These are phyloP conservation scores for Gisinianus flammeolus DNA, from an alignment of 2,888 invertebrate genomes.

Conservation along the genomic window DNA sequence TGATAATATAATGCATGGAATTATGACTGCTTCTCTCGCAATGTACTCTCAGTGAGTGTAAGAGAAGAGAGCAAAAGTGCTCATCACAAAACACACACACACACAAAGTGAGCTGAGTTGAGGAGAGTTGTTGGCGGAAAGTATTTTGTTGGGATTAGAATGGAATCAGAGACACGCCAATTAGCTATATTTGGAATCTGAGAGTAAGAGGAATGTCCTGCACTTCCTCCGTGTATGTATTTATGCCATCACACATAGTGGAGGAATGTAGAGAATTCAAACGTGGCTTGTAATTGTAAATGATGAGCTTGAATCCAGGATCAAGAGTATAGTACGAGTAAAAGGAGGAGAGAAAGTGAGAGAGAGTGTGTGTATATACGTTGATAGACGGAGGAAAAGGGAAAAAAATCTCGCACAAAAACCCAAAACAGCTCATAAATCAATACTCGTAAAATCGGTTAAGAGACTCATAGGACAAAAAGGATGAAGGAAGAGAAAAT, in stretches of 20 bases:
- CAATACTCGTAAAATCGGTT: conserved; percentile 12
- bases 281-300: not conserved
- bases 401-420: conserved; percentile 2
- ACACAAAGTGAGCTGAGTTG: too few species aligned
- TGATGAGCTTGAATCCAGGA: conserved; percentile 14
- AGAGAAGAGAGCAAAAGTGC: too few species aligned
- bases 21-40: too few species aligned
- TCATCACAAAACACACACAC: too few species aligned
- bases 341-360: not conserved
- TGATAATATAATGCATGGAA: too few species aligned
- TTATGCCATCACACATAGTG: too few species aligned
- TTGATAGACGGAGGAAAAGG: too few species aligned
- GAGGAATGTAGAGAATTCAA: not conserved
- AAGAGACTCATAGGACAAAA: not conserved
- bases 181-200: too few species aligned
- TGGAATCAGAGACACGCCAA: not conserved
- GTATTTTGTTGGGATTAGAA: not conserved
- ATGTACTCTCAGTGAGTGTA: too few species aligned
- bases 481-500: not conserved
- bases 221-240: too few species aligned
- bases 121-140: too few species aligned
- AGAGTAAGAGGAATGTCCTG: too few species aligned
- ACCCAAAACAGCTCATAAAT: conserved; percentile 6
- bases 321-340: not conserved
- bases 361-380: not conserved